Conservation (phyloP, 1,140 invertebrate genomes). For the Bombus difficillimus region DNA sequence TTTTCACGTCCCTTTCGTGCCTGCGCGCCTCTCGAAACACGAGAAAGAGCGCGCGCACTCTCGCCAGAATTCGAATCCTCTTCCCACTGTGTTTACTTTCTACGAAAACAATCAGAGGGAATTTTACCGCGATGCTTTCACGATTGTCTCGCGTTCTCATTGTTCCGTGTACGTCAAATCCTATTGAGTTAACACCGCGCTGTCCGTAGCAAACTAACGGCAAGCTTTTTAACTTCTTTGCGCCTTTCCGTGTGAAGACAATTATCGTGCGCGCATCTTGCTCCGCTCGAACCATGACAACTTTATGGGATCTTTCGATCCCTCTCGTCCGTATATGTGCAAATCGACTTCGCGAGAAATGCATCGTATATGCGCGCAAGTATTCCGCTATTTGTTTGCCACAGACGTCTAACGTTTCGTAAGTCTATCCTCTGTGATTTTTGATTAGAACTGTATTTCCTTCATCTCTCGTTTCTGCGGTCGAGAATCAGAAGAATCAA, state of each 20-base stretch:
- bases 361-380: too few relatives aligned
- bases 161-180: slow-evolving; percentile 68
- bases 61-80: slow-evolving; percentile 46
- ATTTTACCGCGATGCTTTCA: slow-evolving; percentile 74
- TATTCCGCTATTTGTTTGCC: slow-evolving; percentile 5
- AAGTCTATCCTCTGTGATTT: slow-evolving; percentile 46
- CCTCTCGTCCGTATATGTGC: neutral
- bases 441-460: slow-evolving; percentile 38
- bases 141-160: slow-evolving; percentile 77
- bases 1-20: slow-evolving; percentile 6
- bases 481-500: slow-evolving; percentile 17
- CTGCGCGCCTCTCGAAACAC: neutral
- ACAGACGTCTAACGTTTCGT: slow-evolving; percentile 56
- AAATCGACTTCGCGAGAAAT: neutral
- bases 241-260: slow-evolving; percentile 43
- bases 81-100: slow-evolving; percentile 70
- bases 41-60: slow-evolving; percentile 36
- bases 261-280: slow-evolving; percentile 29
- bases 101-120: slow-evolving; percentile 72
- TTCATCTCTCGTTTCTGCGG: slow-evolving; percentile 44
- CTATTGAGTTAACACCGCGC: slow-evolving; percentile 51
- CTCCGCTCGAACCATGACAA: neutral
- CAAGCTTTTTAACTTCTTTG: slow-evolving; percentile 48
- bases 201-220: slow-evolving; percentile 47
- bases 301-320: neutral